Conservation (phyloP, 2,888 invertebrate species). For the Ptilodon capucinus region DNA sequence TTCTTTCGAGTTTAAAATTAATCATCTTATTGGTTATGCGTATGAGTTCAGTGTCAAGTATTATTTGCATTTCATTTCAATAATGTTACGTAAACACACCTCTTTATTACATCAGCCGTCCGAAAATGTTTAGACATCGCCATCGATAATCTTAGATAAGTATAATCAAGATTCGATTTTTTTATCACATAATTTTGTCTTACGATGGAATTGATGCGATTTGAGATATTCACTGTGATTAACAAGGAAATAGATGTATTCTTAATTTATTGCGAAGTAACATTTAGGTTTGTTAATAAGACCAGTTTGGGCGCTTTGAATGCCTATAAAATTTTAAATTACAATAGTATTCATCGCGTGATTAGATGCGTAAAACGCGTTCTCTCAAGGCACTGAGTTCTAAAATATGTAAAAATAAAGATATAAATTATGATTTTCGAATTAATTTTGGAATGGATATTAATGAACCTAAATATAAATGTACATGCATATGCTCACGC, state of each 20-base stretch:
- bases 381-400: background rate
- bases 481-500: no score
- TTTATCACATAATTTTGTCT: constrained; percentile 1
- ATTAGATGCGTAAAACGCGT: background rate
- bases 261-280: constrained; percentile 28
- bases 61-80: background rate
- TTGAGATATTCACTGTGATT: constrained; percentile 13
- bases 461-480: no score
- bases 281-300: constrained; percentile 22
- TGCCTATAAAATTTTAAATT: constrained; percentile 27
- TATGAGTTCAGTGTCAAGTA: background rate
- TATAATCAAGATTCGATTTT: background rate
- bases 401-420: no score
- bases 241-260: constrained; percentile 26
- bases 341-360: constrained; percentile 8
- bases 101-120: background rate
- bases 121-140: background rate
- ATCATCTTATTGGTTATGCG: background rate
- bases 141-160: background rate
- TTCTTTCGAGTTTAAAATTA: background rate
- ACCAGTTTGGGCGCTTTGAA: constrained; percentile 24
- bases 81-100: background rate
- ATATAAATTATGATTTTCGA: no score
- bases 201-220: constrained; percentile 13
- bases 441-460: no score